Conservation (phyloP, 2,113 vertebrate species). For the Rhinolophus sinicus region DNA sequence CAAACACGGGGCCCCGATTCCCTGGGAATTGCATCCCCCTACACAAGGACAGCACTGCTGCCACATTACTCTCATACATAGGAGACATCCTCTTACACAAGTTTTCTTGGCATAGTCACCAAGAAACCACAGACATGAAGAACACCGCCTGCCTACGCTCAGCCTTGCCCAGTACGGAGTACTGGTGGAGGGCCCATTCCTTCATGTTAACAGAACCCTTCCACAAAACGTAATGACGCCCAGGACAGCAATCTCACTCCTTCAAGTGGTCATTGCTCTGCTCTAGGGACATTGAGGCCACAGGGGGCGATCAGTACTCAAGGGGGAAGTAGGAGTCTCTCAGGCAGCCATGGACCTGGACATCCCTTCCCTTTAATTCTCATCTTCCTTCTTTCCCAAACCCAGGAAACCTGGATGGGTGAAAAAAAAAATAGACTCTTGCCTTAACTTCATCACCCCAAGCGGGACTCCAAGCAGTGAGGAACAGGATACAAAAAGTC, state of each 20-base stretch:
- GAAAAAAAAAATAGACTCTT: neutral
- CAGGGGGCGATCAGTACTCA: neutral
- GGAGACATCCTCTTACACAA: neutral
- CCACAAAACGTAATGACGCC: neutral
- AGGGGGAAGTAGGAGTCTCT: neutral
- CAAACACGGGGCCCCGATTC: neutral
- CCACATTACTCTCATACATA: neutral
- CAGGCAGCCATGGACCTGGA: too few relatives aligned
- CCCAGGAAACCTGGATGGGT: neutral
- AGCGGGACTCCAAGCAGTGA: neutral
- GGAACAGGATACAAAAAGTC: neutral
- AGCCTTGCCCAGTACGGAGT: neutral
- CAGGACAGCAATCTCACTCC: neutral
- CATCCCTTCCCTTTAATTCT: neutral
- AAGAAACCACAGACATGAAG: neutral
- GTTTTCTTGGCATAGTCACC: neutral
- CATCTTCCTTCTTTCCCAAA: neutral
- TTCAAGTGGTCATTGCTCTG: fast-evolving
- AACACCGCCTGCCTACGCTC: neutral
- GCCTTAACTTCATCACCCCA: neutral
- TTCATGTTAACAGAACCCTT: neutral
- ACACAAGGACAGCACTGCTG: too few relatives aligned
- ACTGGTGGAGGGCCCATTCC: neutral
- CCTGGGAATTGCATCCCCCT: neutral
- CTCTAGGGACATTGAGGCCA: neutral